Percentiles rank a stretch among this genome's conserved stretches.
Evolutionary conservation across 2,113 vertebrate species (phyloP).

Genomic region (Cavia porcellus): DNA sequence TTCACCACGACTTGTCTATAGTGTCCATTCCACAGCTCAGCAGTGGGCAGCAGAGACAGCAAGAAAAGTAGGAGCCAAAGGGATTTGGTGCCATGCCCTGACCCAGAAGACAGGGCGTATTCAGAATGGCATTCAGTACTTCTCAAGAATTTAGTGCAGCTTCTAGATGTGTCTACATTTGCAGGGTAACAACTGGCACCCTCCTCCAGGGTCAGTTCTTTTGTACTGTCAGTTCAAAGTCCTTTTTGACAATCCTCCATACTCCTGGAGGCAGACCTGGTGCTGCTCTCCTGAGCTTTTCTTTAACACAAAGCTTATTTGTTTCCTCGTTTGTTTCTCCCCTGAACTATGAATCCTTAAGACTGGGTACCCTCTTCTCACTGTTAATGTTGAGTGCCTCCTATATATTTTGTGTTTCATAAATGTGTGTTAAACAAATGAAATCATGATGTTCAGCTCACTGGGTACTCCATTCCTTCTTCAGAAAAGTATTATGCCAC

Average conservation of each 20-base stretch:
- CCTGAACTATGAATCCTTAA: neutral
- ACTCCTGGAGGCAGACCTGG: neutral
- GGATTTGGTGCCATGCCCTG: neutral
- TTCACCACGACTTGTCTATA: neutral
- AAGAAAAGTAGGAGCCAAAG: neutral
- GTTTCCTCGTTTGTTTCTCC: neutral
- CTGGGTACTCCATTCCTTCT: neutral
- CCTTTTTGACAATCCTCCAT: neutral
- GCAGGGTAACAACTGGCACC: neutral
- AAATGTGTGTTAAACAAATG: slow-evolving; percentile 20
- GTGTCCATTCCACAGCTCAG: neutral
- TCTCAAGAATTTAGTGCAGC: neutral
- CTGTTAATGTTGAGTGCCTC: neutral
- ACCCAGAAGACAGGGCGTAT: neutral
- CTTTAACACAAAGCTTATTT: slow-evolving; percentile 26
- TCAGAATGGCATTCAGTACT: neutral
- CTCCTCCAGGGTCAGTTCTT: neutral
- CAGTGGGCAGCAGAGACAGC: neutral
- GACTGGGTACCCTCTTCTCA: neutral
- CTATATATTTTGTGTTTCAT: neutral
- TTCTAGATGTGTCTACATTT: neutral
- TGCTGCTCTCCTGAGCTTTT: neutral
- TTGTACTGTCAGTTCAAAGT: neutral
- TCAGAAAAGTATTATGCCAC: slow-evolving; percentile 14
- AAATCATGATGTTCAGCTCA: neutral